These are phyloP conservation scores for Grantiella picta DNA, from an alignment of 2,113 vertebrate species.

Conservation along the genomic window DNA sequence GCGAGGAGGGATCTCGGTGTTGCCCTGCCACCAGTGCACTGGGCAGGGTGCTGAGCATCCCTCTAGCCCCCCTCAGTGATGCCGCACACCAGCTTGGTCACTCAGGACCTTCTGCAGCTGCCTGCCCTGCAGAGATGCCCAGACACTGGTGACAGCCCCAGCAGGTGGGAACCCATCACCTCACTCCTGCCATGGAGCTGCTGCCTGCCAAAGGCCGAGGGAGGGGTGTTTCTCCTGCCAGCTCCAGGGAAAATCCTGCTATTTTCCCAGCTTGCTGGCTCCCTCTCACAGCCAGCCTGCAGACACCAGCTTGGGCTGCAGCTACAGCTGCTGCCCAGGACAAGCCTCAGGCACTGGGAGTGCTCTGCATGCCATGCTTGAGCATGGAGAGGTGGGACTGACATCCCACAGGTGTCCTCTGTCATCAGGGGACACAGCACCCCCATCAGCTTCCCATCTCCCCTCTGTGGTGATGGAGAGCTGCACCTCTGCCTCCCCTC, in stretches of 20 bases:
- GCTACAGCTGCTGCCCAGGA: background rate
- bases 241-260: background rate
- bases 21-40: background rate
- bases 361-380: fast-evolving
- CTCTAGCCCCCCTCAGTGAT: background rate
- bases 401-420: background rate
- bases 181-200: fast-evolving
- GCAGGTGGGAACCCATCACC: background rate
- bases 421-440: background rate
- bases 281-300: background rate
- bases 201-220: background rate
- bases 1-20: fast-evolving
- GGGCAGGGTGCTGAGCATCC: background rate
- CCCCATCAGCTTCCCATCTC: background rate
- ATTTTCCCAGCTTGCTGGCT: background rate
- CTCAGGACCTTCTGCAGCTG: fast-evolving
- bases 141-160: background rate
- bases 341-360: background rate
- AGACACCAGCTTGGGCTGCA: background rate
- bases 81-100: fast-evolving
- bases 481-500: background rate
- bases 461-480: background rate
- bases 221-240: background rate
- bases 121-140: background rate
- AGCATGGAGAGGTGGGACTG: background rate